Base-by-base conservation (phyloP, 2,797 vertebrate species). In the Pogonophryne albipinna region DNA sequence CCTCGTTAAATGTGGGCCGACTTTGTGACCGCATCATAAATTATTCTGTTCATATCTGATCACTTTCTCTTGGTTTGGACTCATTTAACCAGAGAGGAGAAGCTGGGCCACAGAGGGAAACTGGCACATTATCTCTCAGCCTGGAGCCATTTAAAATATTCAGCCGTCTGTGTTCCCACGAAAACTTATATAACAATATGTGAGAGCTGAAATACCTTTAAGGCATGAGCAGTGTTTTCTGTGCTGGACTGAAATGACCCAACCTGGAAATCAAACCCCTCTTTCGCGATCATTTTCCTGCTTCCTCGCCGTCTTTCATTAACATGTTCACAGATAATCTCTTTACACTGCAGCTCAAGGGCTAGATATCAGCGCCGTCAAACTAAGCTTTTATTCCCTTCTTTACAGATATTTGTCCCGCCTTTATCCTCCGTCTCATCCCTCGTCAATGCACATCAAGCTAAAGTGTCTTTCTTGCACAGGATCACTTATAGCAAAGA, bases 261-360 rank as follows among this genome's bases (percentile, higher is more conserved):
- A 23, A 9, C 20, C 58, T 10, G 59, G 45, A 67, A 27, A 27
- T 27, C 4, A 27, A 27, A 38, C 7, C 7, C 34, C 34, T 38
- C 7, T 38, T 8, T 38, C 1, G 7, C 6, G 34, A 38, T 38
- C 34, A 8, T 38, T 8, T 6, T 9, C 34, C 34, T 38, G 34
- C 34, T 38, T 38, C 34, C 7, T 38, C 34, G 1, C 34, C 27
- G 27, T 27, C 27, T 27, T 27, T 5, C 27, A 27, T 27, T 27
- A 38, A 38, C 34, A 38, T 38, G 8, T 8, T 9, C 34, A 38
- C 34, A 38, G 34, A 6, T 38, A 6, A 91, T 91, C 76, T 86
- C 82, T 85, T 84, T 74, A 85, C 84, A 67, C 34, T 82, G 27
- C 27, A 27, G 27, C 84, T 89, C 11, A 13, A 78, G 83, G 89